Conservation (phyloP, 2,113 vertebrate genomes). For the Hippocampus mohnikei region DNA sequence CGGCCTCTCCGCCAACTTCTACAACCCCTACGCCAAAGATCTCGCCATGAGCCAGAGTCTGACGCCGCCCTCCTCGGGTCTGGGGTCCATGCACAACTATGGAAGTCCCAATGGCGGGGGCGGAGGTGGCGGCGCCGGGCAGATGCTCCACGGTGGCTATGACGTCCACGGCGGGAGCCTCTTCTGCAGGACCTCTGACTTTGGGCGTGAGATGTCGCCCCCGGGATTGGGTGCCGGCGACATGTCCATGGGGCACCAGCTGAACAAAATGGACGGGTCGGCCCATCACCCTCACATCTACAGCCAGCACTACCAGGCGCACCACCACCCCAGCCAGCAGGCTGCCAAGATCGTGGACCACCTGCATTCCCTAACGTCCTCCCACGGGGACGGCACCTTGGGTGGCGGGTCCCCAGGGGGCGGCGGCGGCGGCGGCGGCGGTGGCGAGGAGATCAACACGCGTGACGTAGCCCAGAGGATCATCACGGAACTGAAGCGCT, state of each 20-base stretch:
- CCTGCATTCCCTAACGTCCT: conserved; percentile 71
- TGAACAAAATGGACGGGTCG: conserved; percentile 72
- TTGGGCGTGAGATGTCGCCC: conserved; percentile 77
- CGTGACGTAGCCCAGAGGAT: conserved; percentile 97
- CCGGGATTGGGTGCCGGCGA: conserved; percentile 64
- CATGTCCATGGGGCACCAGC: conserved; percentile 64
- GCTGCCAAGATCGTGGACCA: conserved; percentile 71
- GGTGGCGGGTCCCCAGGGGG: conserved; percentile 75
- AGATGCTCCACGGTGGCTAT: conserved; percentile 86
- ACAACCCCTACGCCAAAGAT: conserved; percentile 94
- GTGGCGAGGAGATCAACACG: conserved; percentile 92
- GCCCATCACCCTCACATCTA: conserved; percentile 73
- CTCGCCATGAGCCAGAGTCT: conserved; percentile 90
- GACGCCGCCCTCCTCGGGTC: conserved; percentile 86
- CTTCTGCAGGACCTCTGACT: conserved; percentile 76
- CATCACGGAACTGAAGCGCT: conserved; percentile 96
- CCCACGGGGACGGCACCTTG: conserved; percentile 79
- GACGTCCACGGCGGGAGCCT: conserved; percentile 76
- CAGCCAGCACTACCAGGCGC: conserved; percentile 73
- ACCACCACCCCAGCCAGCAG: conserved; percentile 81
- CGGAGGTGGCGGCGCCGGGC: conserved; percentile 80
- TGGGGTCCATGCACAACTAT: conserved; percentile 78
- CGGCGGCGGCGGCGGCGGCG: conserved; percentile 73
- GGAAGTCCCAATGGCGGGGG: conserved; percentile 85
- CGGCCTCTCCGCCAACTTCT: conserved; percentile 88